Base-by-base conservation (phyloP, 2,797 vertebrate species). In the Anniella stebbinsi region DNA sequence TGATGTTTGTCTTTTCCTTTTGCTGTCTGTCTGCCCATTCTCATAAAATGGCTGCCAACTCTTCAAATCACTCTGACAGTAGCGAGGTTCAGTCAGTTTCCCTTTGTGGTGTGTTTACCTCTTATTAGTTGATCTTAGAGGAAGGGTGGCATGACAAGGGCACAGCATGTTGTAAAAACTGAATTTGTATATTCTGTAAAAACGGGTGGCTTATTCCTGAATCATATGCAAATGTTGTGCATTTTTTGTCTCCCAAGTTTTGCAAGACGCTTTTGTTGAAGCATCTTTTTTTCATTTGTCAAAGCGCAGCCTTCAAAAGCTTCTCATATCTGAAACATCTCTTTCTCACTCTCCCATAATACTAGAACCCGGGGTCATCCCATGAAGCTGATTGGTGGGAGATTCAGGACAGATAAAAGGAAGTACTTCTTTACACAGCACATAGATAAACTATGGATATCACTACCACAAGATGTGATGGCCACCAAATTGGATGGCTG, bases 171-270 rank as follows among this genome's bases (percentile, higher is more conserved):
- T 94, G 92, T 96, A 95, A 96, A 94, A 93, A 94, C 88, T 91
- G 89, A 95, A 97, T 97, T 97, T 97, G 96, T 97, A 96, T 97
- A 97, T 97, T 97, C 96, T 84, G 93, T 97, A 96, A 97, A 85
- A 89, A 97, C 94, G 96, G 94, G 93, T 94, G 94, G 95, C 96
- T 97, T 94, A 96, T 91, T 92, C 95, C 92, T 97, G 96, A 97
- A 96, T 97, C 97, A 97, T 97, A 98, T 97, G 97, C 97, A 97
- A 97, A 97, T 97, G 85, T 15, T 36, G 78, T 91, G 90, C 94
- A 96, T 97, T 96, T 96, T 94, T 91, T 93, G 45, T 45, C 3
- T 2, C 92, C 77, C 83, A 94, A 67, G 94, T 96, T 97, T 96
- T 96, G 96, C 41, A 93, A 97, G 96, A 96, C 70, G 88, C 88